Percentiles rank a stretch among this genome's conserved stretches.
Conservation (phyloP, 1,140 invertebrate genomes). For the Bombus sylvicola region DNA sequence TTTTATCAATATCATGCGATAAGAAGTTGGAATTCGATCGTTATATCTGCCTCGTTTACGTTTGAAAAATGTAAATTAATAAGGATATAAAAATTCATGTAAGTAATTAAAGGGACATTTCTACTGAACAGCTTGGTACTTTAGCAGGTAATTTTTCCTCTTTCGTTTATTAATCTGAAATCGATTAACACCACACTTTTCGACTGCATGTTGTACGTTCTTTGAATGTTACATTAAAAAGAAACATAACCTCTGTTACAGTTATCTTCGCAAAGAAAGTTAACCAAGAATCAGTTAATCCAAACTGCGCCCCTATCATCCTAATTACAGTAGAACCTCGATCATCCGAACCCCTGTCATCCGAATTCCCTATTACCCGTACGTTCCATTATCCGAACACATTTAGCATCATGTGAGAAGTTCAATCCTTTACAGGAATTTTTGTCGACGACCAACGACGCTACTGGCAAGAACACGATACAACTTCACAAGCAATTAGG, state of each 20-base stretch:
- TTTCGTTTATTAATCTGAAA: background rate
- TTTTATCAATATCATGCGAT: too few species aligned
- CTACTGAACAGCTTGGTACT: background rate
- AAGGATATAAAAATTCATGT: background rate
- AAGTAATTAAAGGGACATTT: background rate
- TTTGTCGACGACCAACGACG: too few species aligned
- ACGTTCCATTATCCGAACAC: too few species aligned
- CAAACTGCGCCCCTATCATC: background rate
- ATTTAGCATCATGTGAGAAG: too few species aligned
- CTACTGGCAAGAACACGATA: too few species aligned
- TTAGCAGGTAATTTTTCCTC: background rate
- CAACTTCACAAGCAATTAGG: too few species aligned
- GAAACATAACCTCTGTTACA: background rate
- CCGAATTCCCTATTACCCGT: too few species aligned
- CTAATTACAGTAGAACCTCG: background rate
- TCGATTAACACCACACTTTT: background rate
- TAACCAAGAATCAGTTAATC: constrained; percentile 5
- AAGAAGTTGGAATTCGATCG: too few species aligned
- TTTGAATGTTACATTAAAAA: background rate
- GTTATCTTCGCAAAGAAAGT: background rate
- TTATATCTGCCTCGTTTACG: too few species aligned
- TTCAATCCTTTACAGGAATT: too few species aligned
- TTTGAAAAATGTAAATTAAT: too few species aligned
- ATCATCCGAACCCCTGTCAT: too few species aligned
- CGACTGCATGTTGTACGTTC: background rate